Conservation (phyloP, 2,888 invertebrate genomes). For the Pyrochroa serraticornis region DNA sequence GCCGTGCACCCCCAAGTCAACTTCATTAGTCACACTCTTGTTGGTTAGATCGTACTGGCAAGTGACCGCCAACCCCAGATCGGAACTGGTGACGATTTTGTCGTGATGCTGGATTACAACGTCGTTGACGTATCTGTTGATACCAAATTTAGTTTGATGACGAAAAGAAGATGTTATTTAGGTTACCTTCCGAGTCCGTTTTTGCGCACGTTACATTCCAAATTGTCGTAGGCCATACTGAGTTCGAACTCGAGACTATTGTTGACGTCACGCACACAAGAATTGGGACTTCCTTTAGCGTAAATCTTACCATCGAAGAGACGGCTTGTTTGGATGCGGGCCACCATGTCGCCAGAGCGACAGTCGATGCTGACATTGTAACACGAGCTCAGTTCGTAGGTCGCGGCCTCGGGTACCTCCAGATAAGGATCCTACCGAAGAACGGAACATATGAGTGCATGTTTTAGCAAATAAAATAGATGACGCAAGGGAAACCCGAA, state of each 20-base stretch:
- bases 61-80: slow-evolving; percentile 90
- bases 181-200: slow-evolving; percentile 73
- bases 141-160: no score
- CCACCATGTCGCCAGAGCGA: slow-evolving; percentile 90
- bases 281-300: slow-evolving; percentile 92
- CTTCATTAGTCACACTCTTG: slow-evolving; percentile 92
- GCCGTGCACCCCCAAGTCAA: slow-evolving; percentile 86
- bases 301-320: slow-evolving; percentile 94
- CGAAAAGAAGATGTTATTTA: slow-evolving; percentile 55
- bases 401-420: slow-evolving; percentile 89
- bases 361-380: slow-evolving; percentile 95
- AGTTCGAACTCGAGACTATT: slow-evolving; percentile 89
- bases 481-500: no score
- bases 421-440: slow-evolving; percentile 79
- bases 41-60: slow-evolving; percentile 94
- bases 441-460: slow-evolving; percentile 1
- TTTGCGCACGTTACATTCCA: slow-evolving; percentile 91
- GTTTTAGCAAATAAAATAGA: no score
- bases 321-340: slow-evolving; percentile 88
- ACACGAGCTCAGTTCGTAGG: slow-evolving; percentile 90
- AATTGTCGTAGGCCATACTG: slow-evolving; percentile 89
- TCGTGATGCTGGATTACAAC: slow-evolving; percentile 95
- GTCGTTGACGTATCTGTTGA: slow-evolving; percentile 72
- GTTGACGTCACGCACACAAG: slow-evolving; percentile 88
- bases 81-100: slow-evolving; percentile 92